Base-by-base conservation (phyloP, 2,888 invertebrate genomes). In the Ochlodes sylvanus region DNA sequence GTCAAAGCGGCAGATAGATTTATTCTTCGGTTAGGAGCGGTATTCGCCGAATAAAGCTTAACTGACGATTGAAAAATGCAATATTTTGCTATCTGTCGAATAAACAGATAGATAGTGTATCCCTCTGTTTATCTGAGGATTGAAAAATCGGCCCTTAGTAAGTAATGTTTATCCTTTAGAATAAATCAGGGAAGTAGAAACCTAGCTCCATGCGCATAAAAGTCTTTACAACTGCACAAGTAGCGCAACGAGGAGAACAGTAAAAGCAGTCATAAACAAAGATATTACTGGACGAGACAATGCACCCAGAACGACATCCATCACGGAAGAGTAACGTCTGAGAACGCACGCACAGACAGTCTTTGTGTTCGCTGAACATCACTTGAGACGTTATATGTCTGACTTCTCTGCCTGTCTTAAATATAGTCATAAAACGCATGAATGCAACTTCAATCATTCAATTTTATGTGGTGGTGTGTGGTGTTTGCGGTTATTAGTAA, bases 251-350 rank as follows among this genome's bases (percentile, higher is more conserved):
- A 55, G 3, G 55, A 10, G 27, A 57, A 34, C 55, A 42, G 66
- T 42, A 58, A 60, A 60, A 58, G 41, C 58, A 60, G 58, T 60
- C 42, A 52, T 60, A 60, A 66, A 66, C 66, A 66, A 66, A 52
- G 27, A 54, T 42, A 66, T 66, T 66, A 61, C 60, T 34, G 61
- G 34, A 7, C 77, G 79, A 83, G 81, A 86, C 87, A 85, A 83
- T 84, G 81, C 80, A 78, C 79, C 81, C 76, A 75, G 52, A 69
- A 75, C 73, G 75, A 76, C 76, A 83, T 84, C 84, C 82, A 84
- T 86, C 86, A 84, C 79, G 74, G 68, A 77, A 79, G 79, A 84
- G 81, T 80, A 83, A 81, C 75, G 83, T 80, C 80, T 80, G 76
- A 69, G 73, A 64, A 70, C 63, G 65, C 79, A 81, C 75, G 76